Base-by-base conservation (phyloP, 2,113 vertebrate species). In the Stictonetta naevosa region DNA sequence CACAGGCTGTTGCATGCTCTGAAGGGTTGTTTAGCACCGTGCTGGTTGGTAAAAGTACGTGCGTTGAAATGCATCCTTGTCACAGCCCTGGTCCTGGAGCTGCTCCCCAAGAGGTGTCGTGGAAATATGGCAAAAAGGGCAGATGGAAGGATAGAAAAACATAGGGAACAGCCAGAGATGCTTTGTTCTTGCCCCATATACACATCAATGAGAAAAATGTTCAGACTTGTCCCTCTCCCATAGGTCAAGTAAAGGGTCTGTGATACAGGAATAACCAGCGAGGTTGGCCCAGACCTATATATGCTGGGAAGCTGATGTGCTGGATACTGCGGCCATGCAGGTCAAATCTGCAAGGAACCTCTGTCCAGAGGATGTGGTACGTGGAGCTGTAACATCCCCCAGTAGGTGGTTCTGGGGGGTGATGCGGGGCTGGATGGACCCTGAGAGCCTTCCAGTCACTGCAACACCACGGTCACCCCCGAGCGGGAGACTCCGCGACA, bases 401-500 rank as follows among this genome's bases (percentile, higher is more conserved):
- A 6, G 16, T 22, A 38, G 31, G 2, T 29, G 14, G 4, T 28
- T 75, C 25, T 44, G 69, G 59, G 55, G n/a, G 62, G 36, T 34
- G 66, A 64, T 34, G 28, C 10, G 15, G 38, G 66, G 53, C 52
- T 48, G 38, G n/a, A 14, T 9, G 8, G 8, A 16, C 55, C 68
- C 36, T 2, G 1, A 0, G 11, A 48, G 33, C n/a, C 55, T 11
- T 36, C 19, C 26, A 6, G 69, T 0, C 8, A 26, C 53, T 4
- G 21, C 60, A 62, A 20, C 15, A 14, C 60, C 22, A 15, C 20
- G 6, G 34, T 21, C 8, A 16, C 21, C 48, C 10, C 48, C 10
- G 36, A 21, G 16, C 81, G 91, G 87, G 82, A 85, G 86, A n/a
- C 62, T 87, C 81, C 82, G 86, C 91, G 93, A 91, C 80, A 86